phyloP scores from a whole-genome alignment of 2,888 invertebrate genomes.

The Neoscelio sp. region DNA sequence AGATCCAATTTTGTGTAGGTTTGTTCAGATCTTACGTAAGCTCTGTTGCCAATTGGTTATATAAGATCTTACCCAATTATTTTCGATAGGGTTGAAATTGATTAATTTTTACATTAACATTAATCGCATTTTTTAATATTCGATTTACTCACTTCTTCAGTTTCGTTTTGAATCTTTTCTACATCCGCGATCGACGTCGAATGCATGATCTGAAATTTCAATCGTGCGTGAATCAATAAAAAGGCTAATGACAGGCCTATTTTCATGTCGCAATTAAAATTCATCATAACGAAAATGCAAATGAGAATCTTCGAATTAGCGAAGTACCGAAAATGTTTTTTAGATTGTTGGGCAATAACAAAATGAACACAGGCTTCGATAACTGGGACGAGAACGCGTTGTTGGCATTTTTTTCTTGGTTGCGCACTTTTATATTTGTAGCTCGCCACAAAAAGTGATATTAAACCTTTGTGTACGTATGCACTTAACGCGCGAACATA shows the following conservation, averaged over 20 bases:
- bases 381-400: conserved; percentile 53
- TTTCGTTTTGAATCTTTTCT: conserved; percentile 13
- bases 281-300: conserved; percentile 1
- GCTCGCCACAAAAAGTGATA: conserved; percentile 66
- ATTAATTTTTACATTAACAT: conserved; percentile 1
- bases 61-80: too few relatives aligned
- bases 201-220: conserved; percentile 16
- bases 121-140: not conserved
- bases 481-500: conserved; percentile 58
- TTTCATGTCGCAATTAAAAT: not conserved
- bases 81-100: too few relatives aligned
- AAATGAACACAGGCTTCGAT: conserved; percentile 27
- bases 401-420: conserved; percentile 61
- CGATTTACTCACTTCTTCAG: conserved; percentile 18
- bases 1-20: too few relatives aligned
- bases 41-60: too few relatives aligned
- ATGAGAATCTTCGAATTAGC: not conserved
- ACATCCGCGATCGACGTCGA: not conserved
- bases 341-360: conserved; percentile 17
- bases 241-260: not conserved
- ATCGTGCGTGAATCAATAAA: conserved; percentile 7
- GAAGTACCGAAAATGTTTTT: conserved; percentile 3
- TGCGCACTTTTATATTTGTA: conserved; percentile 60
- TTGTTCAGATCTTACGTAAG: too few relatives aligned
- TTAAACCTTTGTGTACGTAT: conserved; percentile 66